Conservation (phyloP, 2,888 invertebrate species). For the Amblyteles armatorius region DNA sequence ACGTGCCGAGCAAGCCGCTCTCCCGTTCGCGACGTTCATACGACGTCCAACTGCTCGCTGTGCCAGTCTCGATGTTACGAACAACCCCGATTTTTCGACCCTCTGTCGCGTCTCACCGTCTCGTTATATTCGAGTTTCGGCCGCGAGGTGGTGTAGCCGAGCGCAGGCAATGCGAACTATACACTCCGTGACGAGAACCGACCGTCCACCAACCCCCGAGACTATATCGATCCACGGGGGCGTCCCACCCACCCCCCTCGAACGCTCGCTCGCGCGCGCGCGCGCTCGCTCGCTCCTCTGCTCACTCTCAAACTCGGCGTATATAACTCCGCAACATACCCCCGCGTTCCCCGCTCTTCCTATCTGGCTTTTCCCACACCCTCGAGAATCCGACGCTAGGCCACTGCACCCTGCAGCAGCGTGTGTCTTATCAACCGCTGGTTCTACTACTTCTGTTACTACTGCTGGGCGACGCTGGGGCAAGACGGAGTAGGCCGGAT, state of each 20-base stretch:
- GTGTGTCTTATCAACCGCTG: conserved; percentile 73
- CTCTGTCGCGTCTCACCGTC: conserved; percentile 24
- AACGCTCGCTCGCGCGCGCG: neutral
- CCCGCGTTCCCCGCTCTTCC: conserved; percentile 48
- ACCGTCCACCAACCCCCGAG: conserved; percentile 74
- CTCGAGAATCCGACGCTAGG: conserved; percentile 75
- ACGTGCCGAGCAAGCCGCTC: conserved; percentile 22
- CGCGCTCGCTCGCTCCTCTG: neutral
- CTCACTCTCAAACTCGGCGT: conserved; percentile 20
- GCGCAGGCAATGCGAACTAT: conserved; percentile 38
- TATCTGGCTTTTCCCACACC: conserved; percentile 30
- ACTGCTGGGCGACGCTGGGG: neutral
- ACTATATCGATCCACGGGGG: conserved; percentile 81
- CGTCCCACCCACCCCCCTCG: conserved; percentile 41
- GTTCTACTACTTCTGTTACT: conserved; percentile 19
- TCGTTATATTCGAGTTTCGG: conserved; percentile 68
- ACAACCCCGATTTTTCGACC: conserved; percentile 17
- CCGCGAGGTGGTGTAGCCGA: conserved; percentile 79
- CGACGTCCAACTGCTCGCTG: conserved; percentile 59
- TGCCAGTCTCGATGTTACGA: conserved; percentile 31
- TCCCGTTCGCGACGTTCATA: conserved; percentile 55
- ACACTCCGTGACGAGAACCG: conserved; percentile 43
- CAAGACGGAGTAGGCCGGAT: neutral
- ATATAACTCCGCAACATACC: neutral
- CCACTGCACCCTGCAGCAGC: conserved; percentile 82